phyloP scores from a whole-genome alignment of 2,888 invertebrate species.

The Nymphalis polychloros region DNA sequence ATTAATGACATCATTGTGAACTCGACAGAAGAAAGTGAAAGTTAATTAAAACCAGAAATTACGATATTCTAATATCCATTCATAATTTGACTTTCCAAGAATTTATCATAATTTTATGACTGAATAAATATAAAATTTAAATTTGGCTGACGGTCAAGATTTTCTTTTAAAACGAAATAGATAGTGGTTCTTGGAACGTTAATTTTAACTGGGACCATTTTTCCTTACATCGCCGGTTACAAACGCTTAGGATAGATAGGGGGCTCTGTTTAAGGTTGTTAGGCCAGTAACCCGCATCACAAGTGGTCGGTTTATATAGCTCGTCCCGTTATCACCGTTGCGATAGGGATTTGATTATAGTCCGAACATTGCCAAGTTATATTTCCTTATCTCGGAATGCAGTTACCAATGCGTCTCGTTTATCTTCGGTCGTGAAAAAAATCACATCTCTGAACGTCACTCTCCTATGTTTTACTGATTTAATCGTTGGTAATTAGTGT shows the following conservation, averaged over 20 bases:
- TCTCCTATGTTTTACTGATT: constrained; percentile 36
- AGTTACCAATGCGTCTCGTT: constrained; percentile 60
- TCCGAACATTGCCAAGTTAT: constrained; percentile 60
- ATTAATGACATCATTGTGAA: constrained; percentile 14
- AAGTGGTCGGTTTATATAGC: constrained; percentile 54
- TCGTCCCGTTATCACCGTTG: constrained; percentile 64
- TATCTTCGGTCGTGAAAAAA: constrained; percentile 57
- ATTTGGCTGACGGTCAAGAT: constrained; percentile 31
- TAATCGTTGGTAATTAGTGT: constrained; percentile 44
- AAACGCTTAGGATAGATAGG: constrained; percentile 54
- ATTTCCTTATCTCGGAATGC: constrained; percentile 66
- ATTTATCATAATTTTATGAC: constrained; percentile 25
- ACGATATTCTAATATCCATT: constrained; percentile 12
- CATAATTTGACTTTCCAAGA: constrained; percentile 28
- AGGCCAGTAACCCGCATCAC: constrained; percentile 58
- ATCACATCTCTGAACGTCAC: constrained; percentile 32
- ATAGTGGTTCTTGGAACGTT: constrained; percentile 17
- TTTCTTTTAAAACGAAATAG: constrained; percentile 20
- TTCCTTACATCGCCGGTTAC: constrained; percentile 5
- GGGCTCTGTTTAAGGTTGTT: constrained; percentile 53
- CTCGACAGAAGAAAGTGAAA: constrained; percentile 33
- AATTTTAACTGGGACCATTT: constrained; percentile 10
- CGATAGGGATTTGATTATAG: constrained; percentile 66
- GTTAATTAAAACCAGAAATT: constrained; percentile 31
- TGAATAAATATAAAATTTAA: constrained; percentile 29